Conservation (phyloP, 2,888 invertebrate genomes). For the Orthosia cruda region DNA sequence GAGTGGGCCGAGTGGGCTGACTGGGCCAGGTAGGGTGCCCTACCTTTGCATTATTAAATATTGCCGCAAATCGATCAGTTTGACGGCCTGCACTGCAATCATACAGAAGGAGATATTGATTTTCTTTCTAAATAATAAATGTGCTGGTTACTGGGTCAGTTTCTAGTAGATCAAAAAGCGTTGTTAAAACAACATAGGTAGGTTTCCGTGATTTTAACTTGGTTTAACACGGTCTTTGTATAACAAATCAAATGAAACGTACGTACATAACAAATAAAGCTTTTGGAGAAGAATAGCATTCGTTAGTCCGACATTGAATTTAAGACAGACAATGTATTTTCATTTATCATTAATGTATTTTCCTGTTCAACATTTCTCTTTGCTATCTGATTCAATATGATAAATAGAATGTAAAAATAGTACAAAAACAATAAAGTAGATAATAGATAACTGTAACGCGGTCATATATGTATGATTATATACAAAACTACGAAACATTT, state of each 20-base stretch:
- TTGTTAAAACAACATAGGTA: conserved; percentile 7
- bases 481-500: conserved; percentile 33
- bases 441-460: conserved; percentile 51
- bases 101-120: conserved; percentile 63
- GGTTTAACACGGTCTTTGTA: not conserved
- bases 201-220: not conserved
- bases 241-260: conserved; percentile 13
- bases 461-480: conserved; percentile 40
- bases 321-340: conserved; percentile 42
- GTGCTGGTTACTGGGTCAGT: conserved; percentile 30
- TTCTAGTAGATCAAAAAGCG: not conserved
- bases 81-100: conserved; percentile 57
- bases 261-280: conserved; percentile 24
- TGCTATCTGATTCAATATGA: conserved; percentile 23
- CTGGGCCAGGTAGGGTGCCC: conserved; percentile 45
- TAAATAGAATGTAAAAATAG: conserved; percentile 18
- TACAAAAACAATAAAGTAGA: conserved; percentile 36
- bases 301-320: conserved; percentile 34
- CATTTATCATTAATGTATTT: conserved; percentile 36
- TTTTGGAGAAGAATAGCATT: conserved; percentile 6
- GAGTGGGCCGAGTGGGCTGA: conserved; percentile 63
- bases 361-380: conserved; percentile 34
- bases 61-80: conserved; percentile 59
- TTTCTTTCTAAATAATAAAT: conserved; percentile 62
- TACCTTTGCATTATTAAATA: conserved; percentile 70